Conservation (phyloP, 2,797 vertebrate genomes). For the Rhinophrynus dorsalis region DNA sequence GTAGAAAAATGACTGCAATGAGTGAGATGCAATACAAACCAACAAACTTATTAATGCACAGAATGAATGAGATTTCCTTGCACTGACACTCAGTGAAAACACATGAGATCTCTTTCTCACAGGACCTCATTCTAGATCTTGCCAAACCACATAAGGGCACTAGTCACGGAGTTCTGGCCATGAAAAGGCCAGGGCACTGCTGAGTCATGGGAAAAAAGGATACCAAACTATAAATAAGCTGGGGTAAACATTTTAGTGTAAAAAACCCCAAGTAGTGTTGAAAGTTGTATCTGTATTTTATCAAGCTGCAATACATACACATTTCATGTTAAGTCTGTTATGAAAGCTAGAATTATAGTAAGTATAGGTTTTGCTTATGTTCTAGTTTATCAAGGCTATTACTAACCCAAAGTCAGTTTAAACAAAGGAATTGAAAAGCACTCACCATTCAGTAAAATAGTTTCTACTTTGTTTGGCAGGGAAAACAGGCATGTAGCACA, state of each 20-base stretch:
- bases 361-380: not conserved
- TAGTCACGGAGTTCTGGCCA: constrained; percentile 8
- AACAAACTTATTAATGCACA: not conserved
- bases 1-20: too few species aligned
- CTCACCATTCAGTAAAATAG: too few species aligned
- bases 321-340: constrained; percentile 6
- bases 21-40: not conserved
- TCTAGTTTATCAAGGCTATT: too few species aligned
- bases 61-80: constrained; percentile 1
- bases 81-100: not conserved
- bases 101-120: constrained; percentile 3
- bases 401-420: too few species aligned
- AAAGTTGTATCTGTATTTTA: constrained; percentile 9
- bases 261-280: not conserved
- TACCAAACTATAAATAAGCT: constrained; percentile 21
- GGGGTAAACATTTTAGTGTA: constrained; percentile 5
- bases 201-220: constrained; percentile 20
- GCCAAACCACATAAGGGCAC: constrained; percentile 20
- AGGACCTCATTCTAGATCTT: not conserved
- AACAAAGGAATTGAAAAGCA: too few species aligned
- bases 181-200: constrained; percentile 20
- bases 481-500: too few species aligned
- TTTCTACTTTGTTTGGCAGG: too few species aligned
- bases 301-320: not conserved
- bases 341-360: not conserved